phyloP scores from a whole-genome alignment of 1,140 invertebrate genomes.

The Bradysia coprophila region DNA sequence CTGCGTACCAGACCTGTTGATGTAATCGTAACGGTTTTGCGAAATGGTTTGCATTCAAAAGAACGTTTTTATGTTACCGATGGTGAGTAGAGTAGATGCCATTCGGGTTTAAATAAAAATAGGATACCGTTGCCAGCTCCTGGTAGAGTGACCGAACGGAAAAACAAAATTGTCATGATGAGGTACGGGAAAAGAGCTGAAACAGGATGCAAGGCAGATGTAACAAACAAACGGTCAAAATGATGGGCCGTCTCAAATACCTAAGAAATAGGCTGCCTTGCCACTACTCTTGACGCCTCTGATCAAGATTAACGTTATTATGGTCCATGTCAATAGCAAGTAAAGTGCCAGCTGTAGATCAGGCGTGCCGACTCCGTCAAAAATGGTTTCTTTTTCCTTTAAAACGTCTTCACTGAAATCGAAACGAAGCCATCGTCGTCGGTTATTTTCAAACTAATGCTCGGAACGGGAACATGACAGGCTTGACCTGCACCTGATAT shows the following conservation, averaged over 20 bases:
- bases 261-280: conserved; percentile 65
- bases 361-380: conserved; percentile 49
- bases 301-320: conserved; percentile 54
- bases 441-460: neutral
- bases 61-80: conserved; percentile 51
- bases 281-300: conserved; percentile 62
- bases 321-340: conserved; percentile 56
- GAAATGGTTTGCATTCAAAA: too few relatives aligned
- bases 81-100: conserved; percentile 44
- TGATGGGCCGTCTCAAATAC: too few relatives aligned
- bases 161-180: conserved; percentile 53
- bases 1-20: conserved; percentile 56
- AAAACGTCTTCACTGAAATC: conserved; percentile 39
- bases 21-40: too few relatives aligned
- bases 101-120: conserved; percentile 56
- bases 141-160: conserved; percentile 49
- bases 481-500: neutral
- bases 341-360: conserved; percentile 58
- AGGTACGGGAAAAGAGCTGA: conserved; percentile 73
- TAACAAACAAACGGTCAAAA: too few relatives aligned
- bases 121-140: conserved; percentile 57
- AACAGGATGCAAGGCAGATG: too few relatives aligned
- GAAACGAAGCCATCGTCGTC: neutral
- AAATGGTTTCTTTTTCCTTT: conserved; percentile 42
- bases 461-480: neutral